Evolutionary conservation across 2,113 vertebrate species (phyloP).

Genomic region (Xiphias gladius): DNA sequence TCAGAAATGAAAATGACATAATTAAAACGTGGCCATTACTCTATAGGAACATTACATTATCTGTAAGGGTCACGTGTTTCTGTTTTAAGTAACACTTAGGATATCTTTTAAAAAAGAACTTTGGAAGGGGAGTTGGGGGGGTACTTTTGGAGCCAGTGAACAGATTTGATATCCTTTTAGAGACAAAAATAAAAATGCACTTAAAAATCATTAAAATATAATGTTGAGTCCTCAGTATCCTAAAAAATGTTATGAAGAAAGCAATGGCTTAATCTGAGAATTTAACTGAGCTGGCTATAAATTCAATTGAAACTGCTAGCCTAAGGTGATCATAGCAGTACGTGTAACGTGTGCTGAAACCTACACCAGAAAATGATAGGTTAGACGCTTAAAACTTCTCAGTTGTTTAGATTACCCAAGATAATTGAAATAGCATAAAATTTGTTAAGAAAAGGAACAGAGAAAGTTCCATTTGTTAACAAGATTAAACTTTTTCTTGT

Average conservation of each 20-base stretch:
- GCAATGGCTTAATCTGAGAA: not conserved
- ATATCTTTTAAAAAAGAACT: too few species aligned
- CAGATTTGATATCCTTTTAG: too few species aligned
- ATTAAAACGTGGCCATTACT: not conserved
- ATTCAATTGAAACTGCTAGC: not conserved
- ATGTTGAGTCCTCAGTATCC: not conserved
- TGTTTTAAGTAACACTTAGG: too few species aligned
- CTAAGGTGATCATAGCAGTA: not conserved
- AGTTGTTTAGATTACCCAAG: conserved; percentile 9
- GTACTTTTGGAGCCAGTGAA: too few species aligned
- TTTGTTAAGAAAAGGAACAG: not conserved
- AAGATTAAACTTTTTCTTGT: conserved; percentile 16
- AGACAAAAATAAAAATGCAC: too few species aligned
- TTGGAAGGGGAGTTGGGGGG: too few species aligned
- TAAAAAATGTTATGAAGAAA: not conserved
- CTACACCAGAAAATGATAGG: not conserved
- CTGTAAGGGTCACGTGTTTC: too few species aligned
- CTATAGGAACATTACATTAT: not conserved
- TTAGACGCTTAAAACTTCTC: not conserved
- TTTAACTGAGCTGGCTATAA: not conserved
- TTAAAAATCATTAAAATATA: not conserved
- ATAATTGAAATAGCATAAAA: not conserved
- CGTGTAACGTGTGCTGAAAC: not conserved
- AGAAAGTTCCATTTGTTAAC: conserved; percentile 10
- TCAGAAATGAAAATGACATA: not conserved